phyloP scores from a whole-genome alignment of 2,797 vertebrate species.

The Anisognathus igniventris region DNA sequence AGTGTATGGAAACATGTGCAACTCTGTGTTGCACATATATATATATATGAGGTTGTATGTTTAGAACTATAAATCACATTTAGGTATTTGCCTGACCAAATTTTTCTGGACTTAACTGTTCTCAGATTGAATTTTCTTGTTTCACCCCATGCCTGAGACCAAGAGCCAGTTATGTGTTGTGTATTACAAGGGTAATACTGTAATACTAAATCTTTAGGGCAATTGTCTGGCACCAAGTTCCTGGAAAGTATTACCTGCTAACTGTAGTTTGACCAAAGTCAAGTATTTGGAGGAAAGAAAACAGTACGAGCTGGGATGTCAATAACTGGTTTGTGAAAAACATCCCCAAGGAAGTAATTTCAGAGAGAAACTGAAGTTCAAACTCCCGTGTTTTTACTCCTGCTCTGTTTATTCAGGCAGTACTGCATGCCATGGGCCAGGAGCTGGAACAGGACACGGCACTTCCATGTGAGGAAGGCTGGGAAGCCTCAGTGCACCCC shows the following conservation, averaged over 20 bases:
- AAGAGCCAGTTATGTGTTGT: background rate
- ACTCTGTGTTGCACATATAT: background rate
- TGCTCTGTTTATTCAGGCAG: background rate
- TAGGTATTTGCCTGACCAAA: background rate
- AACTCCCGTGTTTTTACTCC: background rate
- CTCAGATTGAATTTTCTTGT: background rate
- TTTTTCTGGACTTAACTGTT: background rate
- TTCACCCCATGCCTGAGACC: background rate
- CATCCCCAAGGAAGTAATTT: background rate
- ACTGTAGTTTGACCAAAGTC: background rate
- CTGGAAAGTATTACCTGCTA: background rate
- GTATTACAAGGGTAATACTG: background rate
- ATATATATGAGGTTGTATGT: background rate
- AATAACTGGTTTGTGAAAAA: background rate
- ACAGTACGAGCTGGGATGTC: background rate
- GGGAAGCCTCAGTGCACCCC: fast-evolving
- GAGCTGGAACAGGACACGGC: fast-evolving
- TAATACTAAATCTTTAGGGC: background rate
- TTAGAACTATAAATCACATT: background rate
- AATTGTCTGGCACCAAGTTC: background rate
- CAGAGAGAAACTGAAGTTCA: background rate
- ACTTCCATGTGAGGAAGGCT: fast-evolving
- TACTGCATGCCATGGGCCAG: fast-evolving
- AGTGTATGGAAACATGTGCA: background rate
- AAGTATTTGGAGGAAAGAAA: background rate